Base-by-base conservation (phyloP, 1,140 invertebrate species). In the Diabrotica virgifera region DNA sequence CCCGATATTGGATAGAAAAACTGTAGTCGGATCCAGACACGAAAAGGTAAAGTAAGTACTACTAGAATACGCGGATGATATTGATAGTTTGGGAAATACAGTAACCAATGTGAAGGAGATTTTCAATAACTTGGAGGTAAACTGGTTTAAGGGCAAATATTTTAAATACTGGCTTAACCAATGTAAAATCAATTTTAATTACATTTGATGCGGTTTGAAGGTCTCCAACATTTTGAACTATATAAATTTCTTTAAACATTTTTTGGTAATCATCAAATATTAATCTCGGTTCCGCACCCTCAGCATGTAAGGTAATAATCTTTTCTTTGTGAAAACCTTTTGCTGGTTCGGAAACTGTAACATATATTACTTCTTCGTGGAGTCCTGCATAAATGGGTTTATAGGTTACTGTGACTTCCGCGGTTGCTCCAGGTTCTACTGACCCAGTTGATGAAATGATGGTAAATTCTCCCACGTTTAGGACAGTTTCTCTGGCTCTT, bases 161-260 rank as follows among this genome's bases (percentile, higher is more conserved):
- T n/a, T n/a, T n/a, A n/a, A n/a, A n/a, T n/a, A n/a, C n/a, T n/a
- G 4, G 24, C 1, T 24, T 24, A 24, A 24, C 24, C 24, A 24
- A 24, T 24, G 4, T 24, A 24, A 24, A 24, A 24, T 2, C 24
- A 24, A 24, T 24, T 24, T 24, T 24, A 24, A 24, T 24, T 24
- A 24, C 40, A 46, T 46, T 46, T 46, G 40, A 3, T 3, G 8
- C 6, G 0, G 3, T 46, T 46, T 2, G 40, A 10, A 10, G 5
- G 7, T 59, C 58, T 59, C 72, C 59, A 36, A 24, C 24, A 4
- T 24, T 24, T 24, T 24, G 24, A 24, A 76, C 66, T n/a, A 76
- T 59, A 55, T 62, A 73, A 35, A 72, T 69, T 55, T 76, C 68
- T 40, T 60, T 66, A 62, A 77, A 77, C 12, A 77, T 70, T 35